These are phyloP conservation scores for Sturnira hondurensis DNA, from an alignment of 2,113 vertebrate genomes.

Conservation along the genomic window DNA sequence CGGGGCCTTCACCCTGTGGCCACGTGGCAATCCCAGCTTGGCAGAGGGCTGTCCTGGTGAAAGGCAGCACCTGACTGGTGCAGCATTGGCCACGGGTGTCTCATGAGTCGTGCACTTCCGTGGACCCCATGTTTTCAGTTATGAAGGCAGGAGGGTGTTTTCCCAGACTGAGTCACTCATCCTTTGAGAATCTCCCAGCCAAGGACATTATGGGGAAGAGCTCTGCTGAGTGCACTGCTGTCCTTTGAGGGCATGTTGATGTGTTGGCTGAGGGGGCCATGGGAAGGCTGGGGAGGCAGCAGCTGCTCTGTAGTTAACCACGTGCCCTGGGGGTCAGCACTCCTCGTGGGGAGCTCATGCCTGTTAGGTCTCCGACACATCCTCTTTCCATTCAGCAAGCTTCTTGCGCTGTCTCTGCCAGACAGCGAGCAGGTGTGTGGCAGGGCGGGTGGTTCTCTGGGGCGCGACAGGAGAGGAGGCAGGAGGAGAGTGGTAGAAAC, in stretches of 20 bases:
- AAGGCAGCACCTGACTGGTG: neutral
- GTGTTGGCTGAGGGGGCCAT: too few relatives aligned
- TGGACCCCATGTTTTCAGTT: neutral
- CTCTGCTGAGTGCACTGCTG: neutral
- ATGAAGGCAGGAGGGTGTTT: neutral
- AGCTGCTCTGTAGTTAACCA: too few relatives aligned
- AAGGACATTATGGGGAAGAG: neutral
- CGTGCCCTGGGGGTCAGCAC: too few relatives aligned
- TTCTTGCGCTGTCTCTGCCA: neutral
- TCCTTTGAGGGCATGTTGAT: too few relatives aligned
- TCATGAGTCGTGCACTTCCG: neutral
- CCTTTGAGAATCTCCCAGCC: neutral
- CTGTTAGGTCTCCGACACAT: neutral
- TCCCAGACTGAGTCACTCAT: neutral
- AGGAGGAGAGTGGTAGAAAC: neutral
- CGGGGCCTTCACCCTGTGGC: neutral
- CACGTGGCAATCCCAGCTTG: neutral
- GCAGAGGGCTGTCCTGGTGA: neutral
- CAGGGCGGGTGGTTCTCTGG: neutral
- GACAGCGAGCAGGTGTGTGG: neutral
- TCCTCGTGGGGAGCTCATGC: neutral
- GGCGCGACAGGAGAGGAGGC: neutral
- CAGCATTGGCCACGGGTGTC: neutral
- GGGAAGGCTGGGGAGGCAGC: too few relatives aligned
- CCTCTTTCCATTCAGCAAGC: neutral